Conservation (phyloP, 2,797 vertebrate genomes). For the Todus mexicanus region DNA sequence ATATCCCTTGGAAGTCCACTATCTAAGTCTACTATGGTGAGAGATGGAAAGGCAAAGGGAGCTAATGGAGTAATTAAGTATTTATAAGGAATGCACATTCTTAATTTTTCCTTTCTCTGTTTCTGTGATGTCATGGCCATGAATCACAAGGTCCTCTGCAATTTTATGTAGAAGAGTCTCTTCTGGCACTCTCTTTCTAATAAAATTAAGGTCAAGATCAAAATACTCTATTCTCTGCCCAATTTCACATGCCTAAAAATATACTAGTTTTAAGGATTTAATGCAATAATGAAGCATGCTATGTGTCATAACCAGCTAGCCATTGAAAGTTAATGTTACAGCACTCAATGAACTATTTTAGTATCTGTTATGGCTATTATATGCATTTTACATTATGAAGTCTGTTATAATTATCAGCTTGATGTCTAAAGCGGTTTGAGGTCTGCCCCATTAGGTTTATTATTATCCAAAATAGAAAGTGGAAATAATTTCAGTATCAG, state of each 20-base stretch:
- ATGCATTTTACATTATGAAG: not conserved
- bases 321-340: not conserved
- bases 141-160: not conserved
- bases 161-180: not conserved
- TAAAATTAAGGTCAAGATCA: not conserved
- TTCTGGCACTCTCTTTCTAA: not conserved
- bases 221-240: not conserved
- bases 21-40: not conserved
- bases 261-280: not conserved
- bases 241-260: not conserved
- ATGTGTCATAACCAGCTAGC: not conserved
- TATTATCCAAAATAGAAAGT: not conserved
- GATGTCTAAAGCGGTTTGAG: not conserved
- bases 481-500: not conserved
- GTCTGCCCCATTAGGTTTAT: not conserved
- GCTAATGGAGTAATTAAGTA: not conserved
- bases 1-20: not conserved
- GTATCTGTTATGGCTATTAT: not conserved
- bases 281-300: not conserved
- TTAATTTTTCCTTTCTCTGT: not conserved
- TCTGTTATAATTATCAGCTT: not conserved
- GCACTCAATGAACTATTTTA: not conserved
- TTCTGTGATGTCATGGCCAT: not conserved
- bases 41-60: not conserved
- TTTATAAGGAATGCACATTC: not conserved